Evolutionary conservation across 2,888 invertebrate species (phyloP), one percentile per base, ranked within the genome.

Genomic region (Ochropacha duplaris): DNA sequence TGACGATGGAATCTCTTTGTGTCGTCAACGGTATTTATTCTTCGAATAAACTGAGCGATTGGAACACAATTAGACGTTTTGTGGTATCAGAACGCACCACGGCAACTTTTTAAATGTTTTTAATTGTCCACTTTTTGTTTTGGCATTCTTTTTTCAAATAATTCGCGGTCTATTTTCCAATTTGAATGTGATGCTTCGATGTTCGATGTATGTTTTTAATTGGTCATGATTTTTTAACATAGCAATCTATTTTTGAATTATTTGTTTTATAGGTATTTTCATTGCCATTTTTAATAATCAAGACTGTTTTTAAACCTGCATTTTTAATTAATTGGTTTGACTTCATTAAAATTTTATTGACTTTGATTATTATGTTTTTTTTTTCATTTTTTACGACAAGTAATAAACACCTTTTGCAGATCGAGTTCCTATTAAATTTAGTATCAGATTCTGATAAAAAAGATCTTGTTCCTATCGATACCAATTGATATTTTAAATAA

Each of bases 1-100:
- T 65, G 65, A 65, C 61, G 34, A 49, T 36, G 59, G 65, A 57
- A 67, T 67, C 57, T 60, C 61, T 65, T 65, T 62, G 65, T 65
- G 50, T 49, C 22, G 24, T 49, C 39, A 51, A 49, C 31, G 56
- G 58, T 55, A 63, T 66, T 56, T 56, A 55, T 66, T 66, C 66
- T 49, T 22, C 22, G 66, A 66, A 66, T 24, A 31, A 34, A 54
- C 54, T 26, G 39, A 24, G 36, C 56, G 44, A 51, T 50, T 22
- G 50, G 9, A 34, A 24, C 44, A 55, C 60, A 60, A 58, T 66
- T 61, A 64, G 57, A 59, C 58, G 51, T 62, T 60, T 54, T 57
- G 60, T 59, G 60, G 54, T 55, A 22, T 44, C 44, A 44, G 44
- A 44, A 24, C 51, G 39, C 36, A 22, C 49, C 19, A 50, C 55